Percentiles rank a stretch among this genome's conserved stretches.
Evolutionary conservation across 2,888 invertebrate genomes (phyloP).

Genomic region (Mycalesis mineus): DNA sequence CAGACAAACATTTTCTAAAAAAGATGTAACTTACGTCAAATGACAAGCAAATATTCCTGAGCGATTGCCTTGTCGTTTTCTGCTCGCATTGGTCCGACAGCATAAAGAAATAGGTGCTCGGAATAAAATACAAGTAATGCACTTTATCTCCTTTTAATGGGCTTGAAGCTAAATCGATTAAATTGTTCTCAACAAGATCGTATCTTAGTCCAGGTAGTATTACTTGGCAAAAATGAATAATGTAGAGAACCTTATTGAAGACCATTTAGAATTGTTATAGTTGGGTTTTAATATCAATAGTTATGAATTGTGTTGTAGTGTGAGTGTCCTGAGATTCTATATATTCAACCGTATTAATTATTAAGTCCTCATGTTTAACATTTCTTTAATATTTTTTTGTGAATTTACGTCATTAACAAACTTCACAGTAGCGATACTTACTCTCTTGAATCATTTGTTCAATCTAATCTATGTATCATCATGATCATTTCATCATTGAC

Average conservation of each 20-base stretch:
- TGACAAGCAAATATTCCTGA: slow-evolving; percentile 29
- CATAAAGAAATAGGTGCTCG: slow-evolving; percentile 22
- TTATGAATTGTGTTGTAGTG: not conserved
- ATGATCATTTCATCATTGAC: too few species aligned
- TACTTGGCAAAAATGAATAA: slow-evolving; percentile 15
- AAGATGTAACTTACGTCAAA: slow-evolving; percentile 25
- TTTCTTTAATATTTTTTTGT: slow-evolving; percentile 3
- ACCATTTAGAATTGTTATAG: slow-evolving; percentile 5
- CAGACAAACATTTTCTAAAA: slow-evolving; percentile 18
- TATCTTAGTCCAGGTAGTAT: slow-evolving; percentile 17
- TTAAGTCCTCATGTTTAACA: not conserved
- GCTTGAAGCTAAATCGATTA: slow-evolving; percentile 23
- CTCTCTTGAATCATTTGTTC: too few species aligned
- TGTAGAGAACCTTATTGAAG: slow-evolving; percentile 7
- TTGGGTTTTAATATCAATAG: not conserved
- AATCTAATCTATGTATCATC: too few species aligned
- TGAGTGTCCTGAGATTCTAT: not conserved
- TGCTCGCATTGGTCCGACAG: slow-evolving; percentile 19
- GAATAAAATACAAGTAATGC: slow-evolving; percentile 20
- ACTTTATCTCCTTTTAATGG: slow-evolving; percentile 24
- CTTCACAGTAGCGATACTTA: not conserved
- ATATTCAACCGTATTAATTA: slow-evolving; percentile 30
- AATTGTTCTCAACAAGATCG: slow-evolving; percentile 20
- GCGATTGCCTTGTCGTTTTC: slow-evolving; percentile 25
- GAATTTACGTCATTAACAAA: not conserved